Base-by-base conservation (phyloP, 2,888 invertebrate species). In the Acrocyrtus sp. region DNA sequence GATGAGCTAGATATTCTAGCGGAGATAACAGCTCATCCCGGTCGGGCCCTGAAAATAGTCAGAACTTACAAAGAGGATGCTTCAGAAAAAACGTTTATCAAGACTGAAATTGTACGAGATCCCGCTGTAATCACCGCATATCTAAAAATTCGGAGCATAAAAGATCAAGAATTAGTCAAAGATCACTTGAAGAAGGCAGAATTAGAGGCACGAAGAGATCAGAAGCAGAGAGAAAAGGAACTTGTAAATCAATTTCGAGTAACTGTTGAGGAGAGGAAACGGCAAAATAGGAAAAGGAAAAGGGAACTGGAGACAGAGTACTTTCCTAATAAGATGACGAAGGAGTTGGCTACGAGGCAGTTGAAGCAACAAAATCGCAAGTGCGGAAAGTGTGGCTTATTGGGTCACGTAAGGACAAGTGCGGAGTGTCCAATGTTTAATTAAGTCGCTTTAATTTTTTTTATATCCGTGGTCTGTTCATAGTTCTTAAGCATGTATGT, bases 361-460 rank as follows among this genome's bases (percentile, higher is more conserved):
- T 8, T 53, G 12, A 27, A 1, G 26, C 15, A 1, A 26, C 1
- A 50, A 15, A 29, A 8, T 15, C 22, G 17, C 17, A 43, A 34
- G 26, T 39, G 43, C 45, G 57, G 39, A 15, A 65, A 47, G 22
- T 56, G 56, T 48, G 56, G 65, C 43, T 45, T 51, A 60, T 45
- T 27, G 0, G 68, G 61, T 34, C 68, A 69, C 34, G 29, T 51
- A 22, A 58, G 27, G 21, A 60, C 68, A 0, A 68, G 60, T 29
- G 60, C 51, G 19, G 45, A 51, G 0, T 58, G 68, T 21, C 58
- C 58, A 15, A n/a, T 29, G 45, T 60, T n/a, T n/a, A n/a, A n/a
- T n/a, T n/a, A n/a, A n/a, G n/a, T n/a, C n/a, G n/a, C n/a, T n/a
- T n/a, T n/a, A n/a, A n/a, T n/a, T n/a, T n/a, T n/a, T n/a, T n/a